Evolutionary conservation across 2,888 invertebrate genomes (phyloP), one percentile per base, ranked within the genome.

Genomic region (Scaeva pyrastri): DNA sequence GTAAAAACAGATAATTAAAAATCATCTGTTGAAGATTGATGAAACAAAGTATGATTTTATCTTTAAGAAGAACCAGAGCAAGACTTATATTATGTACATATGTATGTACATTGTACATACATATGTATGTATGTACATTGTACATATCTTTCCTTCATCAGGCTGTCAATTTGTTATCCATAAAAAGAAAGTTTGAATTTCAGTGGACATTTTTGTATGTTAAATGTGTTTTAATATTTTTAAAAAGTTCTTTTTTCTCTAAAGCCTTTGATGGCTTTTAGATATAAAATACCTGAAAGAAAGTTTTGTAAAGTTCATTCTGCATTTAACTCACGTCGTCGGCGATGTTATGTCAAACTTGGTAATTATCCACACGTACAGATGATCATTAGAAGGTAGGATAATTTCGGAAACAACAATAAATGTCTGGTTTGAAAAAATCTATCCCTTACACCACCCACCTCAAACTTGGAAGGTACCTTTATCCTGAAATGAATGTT

Each of bases 291-390:
- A 26, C 39, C 19, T 60, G 3, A 10, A 14, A 14, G 23, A 41
- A 60, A 41, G 21, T 41, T 60, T 8, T 12, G 23, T 11, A 48
- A 23, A 64, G 50, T 70, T 64, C 78, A 78, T 84, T 79, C 71
- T 12, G 58, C 56, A 84, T 78, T 43, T 45, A 71, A 64, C 71
- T 64, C 83, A 84, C 56, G 56, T 56, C n/a, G 76, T 82, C 68
- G 56, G 8, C 11, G 31, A 68, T 71, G 31, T 79, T 84, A 56
- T 62, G 10, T 6, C 50, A 84, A 78, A 84, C 78, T 84, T 84
- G 74, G 78, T 79, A 84, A 84, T 79, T 79, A 84, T 74, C 70
- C 71, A 78, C 83, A 84, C 83, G 83, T 84, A 83, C 78, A 52
- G 52, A 7, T 78, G 74, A 84, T 79, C 78, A 26, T 26, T 52